Evolutionary conservation across 2,888 invertebrate species (phyloP), one percentile per base, ranked within the genome.

Genomic region (Alloplasta piceator): DNA sequence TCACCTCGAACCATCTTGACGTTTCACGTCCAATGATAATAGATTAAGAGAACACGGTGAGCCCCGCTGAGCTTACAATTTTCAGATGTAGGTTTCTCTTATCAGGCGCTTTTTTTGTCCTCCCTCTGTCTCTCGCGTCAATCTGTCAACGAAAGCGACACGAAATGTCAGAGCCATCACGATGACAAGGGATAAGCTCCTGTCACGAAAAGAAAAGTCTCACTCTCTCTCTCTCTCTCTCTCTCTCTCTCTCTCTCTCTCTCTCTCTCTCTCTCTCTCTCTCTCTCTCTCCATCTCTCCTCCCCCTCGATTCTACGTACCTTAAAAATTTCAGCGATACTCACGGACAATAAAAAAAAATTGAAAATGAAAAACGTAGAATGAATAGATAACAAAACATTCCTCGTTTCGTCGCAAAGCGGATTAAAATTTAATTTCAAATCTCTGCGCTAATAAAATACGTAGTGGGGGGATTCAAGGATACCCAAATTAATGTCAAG

Each of bases 11-110:
- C 4, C 66, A 14, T 43, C 39, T 55, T 14, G 39, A 39, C 39
- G 55, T 64, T 71, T n/a, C 72, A 60, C 50, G 16, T 56, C 58
- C 56, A 46, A 66, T 60, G 16, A 39, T 43, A 68, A 70, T 58
- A 70, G 41, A 79, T 78, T 48, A 60, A 56, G 50, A 39, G 67
- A 50, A 38, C 9, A 36, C 39, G 52, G 6, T 6, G 6, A 5
- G 26, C 26, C 26, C 26, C 26, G 26, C 41, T 2, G n/a, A 56
- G 48, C 26, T 48, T 26, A 41, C 48, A 26, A 26, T 63, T 78
- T 68, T 41, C 38, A 68, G 36, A 58, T 14, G 50, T 58, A 55
- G 7, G 4, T 64, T 64, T 77, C 58, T 58, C 58, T 64, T 64
- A 38, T 41, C 43, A 43, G 43, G 41, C 26, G 26, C 26, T 26